Evolutionary conservation across 2,888 invertebrate species (phyloP).

Genomic region (Anodontia alba): DNA sequence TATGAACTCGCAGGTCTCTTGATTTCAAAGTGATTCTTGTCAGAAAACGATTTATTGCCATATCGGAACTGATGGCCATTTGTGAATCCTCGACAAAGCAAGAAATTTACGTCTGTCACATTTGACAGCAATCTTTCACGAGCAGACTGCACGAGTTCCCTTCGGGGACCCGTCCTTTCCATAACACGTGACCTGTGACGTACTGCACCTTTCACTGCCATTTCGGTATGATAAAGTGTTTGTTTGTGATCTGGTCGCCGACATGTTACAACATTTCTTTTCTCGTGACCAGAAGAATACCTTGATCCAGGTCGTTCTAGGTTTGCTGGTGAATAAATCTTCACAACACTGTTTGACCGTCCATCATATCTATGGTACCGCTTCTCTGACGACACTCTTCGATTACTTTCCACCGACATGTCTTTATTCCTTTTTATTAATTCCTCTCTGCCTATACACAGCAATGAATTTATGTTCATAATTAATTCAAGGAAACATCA

Average conservation of each 20-base stretch:
- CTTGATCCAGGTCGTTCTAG: background rate
- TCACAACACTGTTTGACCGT: background rate
- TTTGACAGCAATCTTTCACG: constrained; percentile 4
- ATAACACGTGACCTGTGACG: background rate
- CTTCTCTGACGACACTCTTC: background rate
- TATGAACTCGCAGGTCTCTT: background rate
- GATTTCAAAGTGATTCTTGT: background rate
- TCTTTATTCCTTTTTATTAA: background rate
- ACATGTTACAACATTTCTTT: background rate
- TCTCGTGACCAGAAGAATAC: background rate
- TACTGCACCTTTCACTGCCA: background rate
- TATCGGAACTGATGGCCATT: background rate
- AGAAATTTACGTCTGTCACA: constrained; percentile 2
- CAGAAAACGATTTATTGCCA: background rate
- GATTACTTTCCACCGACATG: background rate
- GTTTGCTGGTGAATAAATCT: background rate
- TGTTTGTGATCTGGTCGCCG: background rate
- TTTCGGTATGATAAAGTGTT: background rate
- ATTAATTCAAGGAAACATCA: background rate
- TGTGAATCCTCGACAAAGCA: background rate
- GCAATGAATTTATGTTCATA: constrained; percentile 5
- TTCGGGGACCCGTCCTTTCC: background rate
- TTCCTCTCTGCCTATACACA: constrained; percentile 6
- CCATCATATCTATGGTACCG: background rate
- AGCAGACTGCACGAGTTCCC: background rate